Base-by-base conservation (phyloP, 1,140 invertebrate genomes). In the Caenorhabditis remanei region DNA sequence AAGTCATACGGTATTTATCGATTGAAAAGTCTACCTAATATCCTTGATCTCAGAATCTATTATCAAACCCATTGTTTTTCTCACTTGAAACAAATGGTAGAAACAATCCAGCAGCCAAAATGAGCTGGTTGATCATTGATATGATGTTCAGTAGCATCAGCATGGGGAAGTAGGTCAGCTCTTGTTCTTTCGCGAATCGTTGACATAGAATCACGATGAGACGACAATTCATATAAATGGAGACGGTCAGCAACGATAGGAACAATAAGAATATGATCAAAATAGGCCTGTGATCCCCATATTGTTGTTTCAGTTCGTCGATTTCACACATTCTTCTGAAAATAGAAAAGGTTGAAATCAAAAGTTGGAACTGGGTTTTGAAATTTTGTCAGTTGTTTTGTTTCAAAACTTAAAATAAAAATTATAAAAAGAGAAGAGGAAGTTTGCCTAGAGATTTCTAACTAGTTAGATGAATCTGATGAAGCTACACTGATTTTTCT, bases 31-130 rank as follows among this genome's bases (percentile, higher is more conserved):
- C 5, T 0, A 53, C 13, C 5, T 53, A 14, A 8, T 9, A 53
- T 5, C 5, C 3, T 11, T 11, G 50, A 16, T 53, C 16, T 53
- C 11, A 3, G 50, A 16, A 11, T 53, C 50, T 16, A 53, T 53
- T 53, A 14, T 53, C 2, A 16, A 9, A 16, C 50, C 4, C 1
- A 2, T 9, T 50, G 32, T 1, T 1, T 32, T 32, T 32, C 50
- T 53, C 9, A 53, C 56, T 19, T 40, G 21, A 9, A 65, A 65
- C 61, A 65, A 65, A 65, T 65, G 65, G 65, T 19, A 71, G 19
- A 46, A 46, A 46, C 8, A 71, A 19, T 14, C 6, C 14, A n/a
- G 13, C 11, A 3, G 46, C 14, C 41, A 43, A 11, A 71, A 71
- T 43, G 14, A 71, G 40, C 14, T 11, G 14, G 13, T 43, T 71